These are phyloP conservation scores for Helicoverpa assulta DNA, from an alignment of 2,888 invertebrate species.

Conservation along the genomic window DNA sequence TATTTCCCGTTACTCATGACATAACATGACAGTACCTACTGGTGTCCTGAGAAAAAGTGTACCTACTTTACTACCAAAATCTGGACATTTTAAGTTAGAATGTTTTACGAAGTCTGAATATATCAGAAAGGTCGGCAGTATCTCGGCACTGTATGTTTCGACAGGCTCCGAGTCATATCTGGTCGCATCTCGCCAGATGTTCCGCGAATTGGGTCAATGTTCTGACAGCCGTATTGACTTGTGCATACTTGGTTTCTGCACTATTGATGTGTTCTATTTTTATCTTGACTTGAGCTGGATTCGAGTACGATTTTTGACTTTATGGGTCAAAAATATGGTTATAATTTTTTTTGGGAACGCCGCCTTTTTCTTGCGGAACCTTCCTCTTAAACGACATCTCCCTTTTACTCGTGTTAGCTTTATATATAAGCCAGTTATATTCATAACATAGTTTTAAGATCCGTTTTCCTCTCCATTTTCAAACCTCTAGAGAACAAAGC, in stretches of 20 bases:
- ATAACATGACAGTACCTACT: too few species aligned
- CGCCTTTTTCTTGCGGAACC: too few species aligned
- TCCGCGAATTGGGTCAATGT: conserved; percentile 60
- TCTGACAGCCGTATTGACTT: conserved; percentile 46
- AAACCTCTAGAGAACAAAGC: conserved; percentile 45
- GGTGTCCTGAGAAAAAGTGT: too few species aligned
- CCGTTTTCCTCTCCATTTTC: conserved; percentile 25
- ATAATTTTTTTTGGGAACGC: too few species aligned
- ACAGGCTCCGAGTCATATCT: conserved; percentile 53
- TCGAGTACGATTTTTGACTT: neutral
- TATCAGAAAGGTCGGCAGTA: conserved; percentile 21
- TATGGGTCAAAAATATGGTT: neutral
- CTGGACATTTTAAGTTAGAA: conserved; percentile 1
- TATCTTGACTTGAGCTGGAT: conserved; percentile 3
- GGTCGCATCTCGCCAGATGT: conserved; percentile 54
- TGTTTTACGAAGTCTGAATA: conserved; percentile 10
- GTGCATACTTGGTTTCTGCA: conserved; percentile 33
- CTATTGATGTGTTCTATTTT: conserved; percentile 36
- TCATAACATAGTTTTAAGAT: conserved; percentile 21
- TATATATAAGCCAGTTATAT: neutral
- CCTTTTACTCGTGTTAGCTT: too few species aligned
- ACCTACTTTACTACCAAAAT: too few species aligned
- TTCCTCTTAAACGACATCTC: too few species aligned
- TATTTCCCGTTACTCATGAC: too few species aligned
- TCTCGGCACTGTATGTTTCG: conserved; percentile 11